These are phyloP conservation scores for Molorchus minor DNA, from an alignment of 2,888 invertebrate genomes.

Conservation along the genomic window DNA sequence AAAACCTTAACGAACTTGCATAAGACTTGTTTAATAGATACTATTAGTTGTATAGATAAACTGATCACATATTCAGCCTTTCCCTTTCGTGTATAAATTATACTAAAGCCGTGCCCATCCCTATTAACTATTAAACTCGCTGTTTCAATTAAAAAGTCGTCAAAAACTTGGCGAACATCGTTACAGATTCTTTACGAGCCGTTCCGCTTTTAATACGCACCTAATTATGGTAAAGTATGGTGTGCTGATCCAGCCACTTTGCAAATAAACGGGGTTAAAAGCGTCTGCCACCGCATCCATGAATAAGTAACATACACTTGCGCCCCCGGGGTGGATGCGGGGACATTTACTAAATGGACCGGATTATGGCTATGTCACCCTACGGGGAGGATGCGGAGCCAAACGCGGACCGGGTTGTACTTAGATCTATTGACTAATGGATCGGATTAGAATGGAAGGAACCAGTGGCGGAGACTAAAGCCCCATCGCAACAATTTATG, in stretches of 20 bases:
- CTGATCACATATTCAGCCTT: too few species aligned
- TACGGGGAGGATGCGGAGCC: constrained; percentile 29
- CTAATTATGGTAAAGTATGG: constrained; percentile 53
- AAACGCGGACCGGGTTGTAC: constrained; percentile 30
- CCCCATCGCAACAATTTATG: too few species aligned
- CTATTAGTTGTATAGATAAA: too few species aligned
- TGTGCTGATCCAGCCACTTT: constrained; percentile 54
- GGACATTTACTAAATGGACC: constrained; percentile 61
- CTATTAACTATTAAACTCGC: not conserved
- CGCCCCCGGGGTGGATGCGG: constrained; percentile 38
- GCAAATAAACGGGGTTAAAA: constrained; percentile 61
- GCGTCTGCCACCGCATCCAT: constrained; percentile 60
- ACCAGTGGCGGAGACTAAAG: constrained; percentile 24
- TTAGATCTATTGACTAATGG: constrained; percentile 44
- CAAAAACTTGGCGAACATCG: constrained; percentile 24
- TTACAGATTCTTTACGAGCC: constrained; percentile 25
- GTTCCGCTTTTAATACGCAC: constrained; percentile 44
- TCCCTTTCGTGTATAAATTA: too few species aligned
- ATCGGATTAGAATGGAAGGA: constrained; percentile 37
- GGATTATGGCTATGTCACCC: constrained; percentile 60
- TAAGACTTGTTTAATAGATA: too few species aligned
- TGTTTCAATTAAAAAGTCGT: constrained; percentile 35
- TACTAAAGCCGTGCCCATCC: not conserved
- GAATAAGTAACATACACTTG: constrained; percentile 59
- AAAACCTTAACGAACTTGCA: too few species aligned